Conservation (phyloP, 64 coral and sea anemone genomes). For the Montipora sp. region DNA sequence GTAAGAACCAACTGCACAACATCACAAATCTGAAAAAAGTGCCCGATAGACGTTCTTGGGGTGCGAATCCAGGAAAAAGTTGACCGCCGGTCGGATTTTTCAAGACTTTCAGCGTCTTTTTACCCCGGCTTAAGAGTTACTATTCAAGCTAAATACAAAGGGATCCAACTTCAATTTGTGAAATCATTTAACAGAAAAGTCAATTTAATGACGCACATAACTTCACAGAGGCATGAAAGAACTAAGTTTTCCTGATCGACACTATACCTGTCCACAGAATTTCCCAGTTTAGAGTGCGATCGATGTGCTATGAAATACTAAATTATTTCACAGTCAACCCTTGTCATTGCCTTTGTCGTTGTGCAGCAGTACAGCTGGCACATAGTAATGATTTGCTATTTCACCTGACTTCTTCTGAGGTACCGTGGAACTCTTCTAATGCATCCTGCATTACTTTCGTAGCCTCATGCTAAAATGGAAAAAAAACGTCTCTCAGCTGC, state of each 20-base stretch:
- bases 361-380: background rate
- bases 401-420: constrained; percentile 93
- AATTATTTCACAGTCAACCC: too few relatives aligned
- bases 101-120: too few relatives aligned
- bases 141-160: too few relatives aligned
- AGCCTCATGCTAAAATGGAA: constrained; percentile 85
- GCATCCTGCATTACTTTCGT: constrained; percentile 99
- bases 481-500: background rate
- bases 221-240: background rate
- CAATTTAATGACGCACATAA: background rate
- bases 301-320: too few relatives aligned
- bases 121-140: too few relatives aligned
- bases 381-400: background rate
- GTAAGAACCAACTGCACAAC: too few relatives aligned
- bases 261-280: background rate
- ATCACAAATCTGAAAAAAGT: too few relatives aligned
- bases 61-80: too few relatives aligned
- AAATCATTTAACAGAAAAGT: too few relatives aligned
- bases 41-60: too few relatives aligned
- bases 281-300: background rate
- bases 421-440: constrained; percentile 88
- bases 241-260: background rate
- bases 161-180: too few relatives aligned
- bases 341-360: background rate
- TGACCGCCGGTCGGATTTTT: too few relatives aligned